Percentiles rank a stretch among this genome's conserved stretches.
Conservation (phyloP, 2,888 invertebrate species). For the Gymnosoma rotundatum region DNA sequence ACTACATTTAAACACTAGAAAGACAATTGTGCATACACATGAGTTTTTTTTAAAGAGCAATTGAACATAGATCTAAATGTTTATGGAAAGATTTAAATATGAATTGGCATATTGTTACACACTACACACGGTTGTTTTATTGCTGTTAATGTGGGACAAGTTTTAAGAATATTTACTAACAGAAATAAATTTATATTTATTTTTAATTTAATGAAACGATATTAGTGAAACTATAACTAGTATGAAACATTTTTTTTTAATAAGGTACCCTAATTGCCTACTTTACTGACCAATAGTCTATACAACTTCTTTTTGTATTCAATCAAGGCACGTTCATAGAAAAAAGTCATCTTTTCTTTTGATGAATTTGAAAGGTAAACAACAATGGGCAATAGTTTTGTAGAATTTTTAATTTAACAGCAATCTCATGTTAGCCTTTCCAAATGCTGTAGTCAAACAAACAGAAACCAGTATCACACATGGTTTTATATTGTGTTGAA, state of each 20-base stretch:
- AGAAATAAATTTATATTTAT: neutral
- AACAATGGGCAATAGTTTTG: constrained; percentile 28
- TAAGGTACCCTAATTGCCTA: neutral
- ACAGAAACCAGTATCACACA: constrained; percentile 4
- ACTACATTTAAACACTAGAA: constrained; percentile 56
- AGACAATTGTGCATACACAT: constrained; percentile 62
- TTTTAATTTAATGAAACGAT: neutral
- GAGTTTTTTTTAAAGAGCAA: constrained; percentile 51
- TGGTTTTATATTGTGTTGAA: constrained; percentile 27
- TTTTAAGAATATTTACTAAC: neutral
- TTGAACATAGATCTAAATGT: constrained; percentile 44
- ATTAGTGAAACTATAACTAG: too few relatives aligned
- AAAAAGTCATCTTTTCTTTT: constrained; percentile 11
- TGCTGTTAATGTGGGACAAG: neutral
- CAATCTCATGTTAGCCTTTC: constrained; percentile 25
- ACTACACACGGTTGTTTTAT: constrained; percentile 3
- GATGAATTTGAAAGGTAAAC: constrained; percentile 40
- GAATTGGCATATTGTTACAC: constrained; percentile 37
- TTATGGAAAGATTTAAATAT: constrained; percentile 55
- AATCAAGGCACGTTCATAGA: constrained; percentile 33
- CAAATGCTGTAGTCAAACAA: neutral
- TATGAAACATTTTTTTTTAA: neutral
- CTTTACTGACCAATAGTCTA: neutral
- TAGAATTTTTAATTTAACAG: constrained; percentile 49
- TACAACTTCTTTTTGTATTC: neutral